phyloP scores from a whole-genome alignment of 2,113 vertebrate genomes.

The Alligator mississippiensis region DNA sequence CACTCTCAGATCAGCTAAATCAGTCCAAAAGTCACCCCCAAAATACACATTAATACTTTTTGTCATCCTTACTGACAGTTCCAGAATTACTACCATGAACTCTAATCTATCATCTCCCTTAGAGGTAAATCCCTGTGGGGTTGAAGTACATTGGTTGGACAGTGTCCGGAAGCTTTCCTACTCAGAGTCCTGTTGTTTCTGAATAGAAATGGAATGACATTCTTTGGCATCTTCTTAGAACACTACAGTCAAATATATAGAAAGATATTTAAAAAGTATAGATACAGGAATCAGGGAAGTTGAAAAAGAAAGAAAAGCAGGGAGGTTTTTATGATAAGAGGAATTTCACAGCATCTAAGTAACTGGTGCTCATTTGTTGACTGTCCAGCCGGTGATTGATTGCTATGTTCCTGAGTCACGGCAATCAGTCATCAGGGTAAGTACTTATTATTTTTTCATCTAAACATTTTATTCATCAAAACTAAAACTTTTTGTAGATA shows the following conservation, averaged over 20 bases:
- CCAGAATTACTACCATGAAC: not conserved
- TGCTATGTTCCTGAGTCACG: not conserved
- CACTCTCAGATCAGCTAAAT: not conserved
- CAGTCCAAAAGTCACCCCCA: not conserved
- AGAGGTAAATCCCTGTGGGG: not conserved
- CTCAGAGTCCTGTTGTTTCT: not conserved
- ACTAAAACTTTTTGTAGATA: not conserved
- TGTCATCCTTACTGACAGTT: not conserved
- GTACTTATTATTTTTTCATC: not conserved
- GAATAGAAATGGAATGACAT: not conserved
- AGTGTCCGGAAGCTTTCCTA: not conserved
- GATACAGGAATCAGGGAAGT: not conserved
- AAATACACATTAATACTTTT: not conserved
- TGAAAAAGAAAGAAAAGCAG: not conserved
- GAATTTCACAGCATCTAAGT: not conserved
- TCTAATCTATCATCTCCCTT: accelerated
- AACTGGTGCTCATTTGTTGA: not conserved
- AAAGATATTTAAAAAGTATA: not conserved
- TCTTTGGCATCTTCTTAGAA: not conserved
- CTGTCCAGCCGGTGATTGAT: not conserved
- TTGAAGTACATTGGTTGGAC: not conserved
- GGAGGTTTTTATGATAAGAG: not conserved
- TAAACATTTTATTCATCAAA: not conserved
- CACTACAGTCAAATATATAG: not conserved
- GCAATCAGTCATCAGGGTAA: not conserved